Conservation (phyloP, 1,140 invertebrate species). For the Bombus sibiricus region DNA sequence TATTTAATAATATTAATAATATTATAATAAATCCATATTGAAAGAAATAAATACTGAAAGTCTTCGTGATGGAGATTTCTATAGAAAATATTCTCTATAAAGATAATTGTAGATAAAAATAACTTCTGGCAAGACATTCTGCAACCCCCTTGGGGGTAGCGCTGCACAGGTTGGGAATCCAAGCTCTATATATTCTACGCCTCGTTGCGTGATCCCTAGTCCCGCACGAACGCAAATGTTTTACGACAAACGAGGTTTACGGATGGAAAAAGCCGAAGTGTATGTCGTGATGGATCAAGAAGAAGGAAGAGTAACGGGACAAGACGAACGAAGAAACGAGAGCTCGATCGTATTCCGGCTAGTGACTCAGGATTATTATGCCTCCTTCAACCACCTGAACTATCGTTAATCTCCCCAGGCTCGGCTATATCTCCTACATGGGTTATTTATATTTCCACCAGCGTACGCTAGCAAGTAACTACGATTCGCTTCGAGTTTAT, state of each 20-base stretch:
- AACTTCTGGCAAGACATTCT: neutral
- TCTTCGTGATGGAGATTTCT: neutral
- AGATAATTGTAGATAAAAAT: neutral
- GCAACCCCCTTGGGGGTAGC: neutral
- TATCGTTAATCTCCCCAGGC: slow-evolving; percentile 60
- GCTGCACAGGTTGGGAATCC: neutral
- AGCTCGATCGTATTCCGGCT: slow-evolving; percentile 14
- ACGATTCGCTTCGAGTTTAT: slow-evolving; percentile 48
- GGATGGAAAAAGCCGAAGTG: slow-evolving; percentile 37
- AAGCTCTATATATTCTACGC: neutral
- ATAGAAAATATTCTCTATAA: too few relatives aligned
- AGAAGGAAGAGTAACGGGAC: neutral
- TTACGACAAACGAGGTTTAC: slow-evolving; percentile 66
- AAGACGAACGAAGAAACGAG: neutral
- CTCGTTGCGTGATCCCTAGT: neutral
- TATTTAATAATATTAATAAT: too few relatives aligned
- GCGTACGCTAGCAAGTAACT: neutral
- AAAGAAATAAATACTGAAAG: too few relatives aligned
- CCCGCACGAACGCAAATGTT: slow-evolving; percentile 51
- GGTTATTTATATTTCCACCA: slow-evolving; percentile 60
- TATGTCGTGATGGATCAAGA: neutral
- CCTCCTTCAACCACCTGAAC: slow-evolving; percentile 41
- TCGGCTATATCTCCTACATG: slow-evolving; percentile 26
- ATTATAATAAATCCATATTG: too few relatives aligned
- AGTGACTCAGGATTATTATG: slow-evolving; percentile 57